Evolutionary conservation across 2,888 invertebrate species (phyloP).

Genomic region (Podabrus alpinus): DNA sequence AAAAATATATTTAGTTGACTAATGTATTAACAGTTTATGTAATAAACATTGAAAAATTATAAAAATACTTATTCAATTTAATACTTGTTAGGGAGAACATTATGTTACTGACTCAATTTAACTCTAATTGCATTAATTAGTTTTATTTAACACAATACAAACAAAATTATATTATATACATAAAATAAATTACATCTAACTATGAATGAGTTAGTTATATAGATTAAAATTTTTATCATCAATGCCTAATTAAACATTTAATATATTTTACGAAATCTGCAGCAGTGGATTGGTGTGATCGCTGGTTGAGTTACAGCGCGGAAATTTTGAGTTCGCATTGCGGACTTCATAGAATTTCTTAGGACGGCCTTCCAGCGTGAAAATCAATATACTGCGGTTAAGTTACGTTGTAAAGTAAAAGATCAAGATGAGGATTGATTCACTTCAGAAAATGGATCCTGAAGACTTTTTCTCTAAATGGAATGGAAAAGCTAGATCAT

Average conservation of each 20-base stretch:
- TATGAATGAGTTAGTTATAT: neutral
- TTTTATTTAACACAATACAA: constrained; percentile 1
- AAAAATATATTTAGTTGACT: neutral
- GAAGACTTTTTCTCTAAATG: too few relatives aligned
- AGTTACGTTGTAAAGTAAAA: too few relatives aligned
- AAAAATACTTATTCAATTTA: constrained; percentile 1
- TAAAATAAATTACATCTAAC: constrained; percentile 2
- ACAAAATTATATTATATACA: constrained; percentile 1
- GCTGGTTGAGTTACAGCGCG: too few relatives aligned
- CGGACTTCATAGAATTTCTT: too few relatives aligned
- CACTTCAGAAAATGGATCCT: too few relatives aligned
- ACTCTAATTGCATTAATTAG: constrained; percentile 1
- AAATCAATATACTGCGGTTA: too few relatives aligned
- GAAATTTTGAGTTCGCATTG: too few relatives aligned
- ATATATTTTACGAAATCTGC: neutral
- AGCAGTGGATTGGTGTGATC: too few relatives aligned
- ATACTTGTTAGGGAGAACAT: neutral
- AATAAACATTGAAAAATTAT: neutral
- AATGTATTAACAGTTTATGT: neutral
- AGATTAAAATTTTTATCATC: neutral
- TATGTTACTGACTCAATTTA: neutral
- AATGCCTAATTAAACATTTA: neutral
- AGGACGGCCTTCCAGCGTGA: too few relatives aligned
- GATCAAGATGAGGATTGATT: too few relatives aligned
- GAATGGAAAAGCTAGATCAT: too few relatives aligned